These are phyloP conservation scores for Rhagium mordax DNA, from an alignment of 2,888 invertebrate species.

Conservation along the genomic window DNA sequence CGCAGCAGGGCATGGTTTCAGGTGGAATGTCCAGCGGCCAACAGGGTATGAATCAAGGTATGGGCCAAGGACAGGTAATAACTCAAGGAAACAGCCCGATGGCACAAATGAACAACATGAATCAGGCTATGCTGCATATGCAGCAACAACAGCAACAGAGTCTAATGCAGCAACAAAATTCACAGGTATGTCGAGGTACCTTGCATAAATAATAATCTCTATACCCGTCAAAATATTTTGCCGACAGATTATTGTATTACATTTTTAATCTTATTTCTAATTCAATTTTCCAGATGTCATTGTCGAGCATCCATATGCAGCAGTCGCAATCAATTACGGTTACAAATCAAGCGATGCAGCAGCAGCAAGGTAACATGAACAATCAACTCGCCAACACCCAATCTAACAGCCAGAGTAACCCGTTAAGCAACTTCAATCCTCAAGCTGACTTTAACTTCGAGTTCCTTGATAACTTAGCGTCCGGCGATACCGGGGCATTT, in stretches of 20 bases:
- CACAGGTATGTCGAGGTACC: conserved; percentile 62
- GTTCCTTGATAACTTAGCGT: conserved; percentile 87
- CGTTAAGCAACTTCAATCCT: conserved; percentile 72
- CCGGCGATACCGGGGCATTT: conserved; percentile 82
- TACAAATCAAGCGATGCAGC: conserved; percentile 62
- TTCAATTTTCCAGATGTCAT: conserved; percentile 72
- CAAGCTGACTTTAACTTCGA: conserved; percentile 85
- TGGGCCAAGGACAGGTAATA: conserved; percentile 61
- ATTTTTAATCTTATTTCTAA: no score
- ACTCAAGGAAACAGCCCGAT: conserved; percentile 62
- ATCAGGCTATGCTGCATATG: conserved; percentile 72
- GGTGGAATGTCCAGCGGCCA: conserved; percentile 51
- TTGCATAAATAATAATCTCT: no score
- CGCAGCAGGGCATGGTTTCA: conserved; percentile 68
- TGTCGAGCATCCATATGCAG: conserved; percentile 80
- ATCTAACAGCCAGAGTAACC: conserved; percentile 51
- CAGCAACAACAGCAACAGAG: conserved; percentile 73
- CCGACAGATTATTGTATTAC: background rate
- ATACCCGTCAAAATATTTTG: no score
- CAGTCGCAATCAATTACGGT: conserved; percentile 79
- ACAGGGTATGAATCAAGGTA: conserved; percentile 55
- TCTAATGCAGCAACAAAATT: conserved; percentile 69
- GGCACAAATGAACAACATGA: conserved; percentile 68
- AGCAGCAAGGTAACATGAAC: conserved; percentile 50
- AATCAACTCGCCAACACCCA: conserved; percentile 41